phyloP scores from a whole-genome alignment of 2,113 vertebrate genomes.

The Mesoclemmys tuberculata region DNA sequence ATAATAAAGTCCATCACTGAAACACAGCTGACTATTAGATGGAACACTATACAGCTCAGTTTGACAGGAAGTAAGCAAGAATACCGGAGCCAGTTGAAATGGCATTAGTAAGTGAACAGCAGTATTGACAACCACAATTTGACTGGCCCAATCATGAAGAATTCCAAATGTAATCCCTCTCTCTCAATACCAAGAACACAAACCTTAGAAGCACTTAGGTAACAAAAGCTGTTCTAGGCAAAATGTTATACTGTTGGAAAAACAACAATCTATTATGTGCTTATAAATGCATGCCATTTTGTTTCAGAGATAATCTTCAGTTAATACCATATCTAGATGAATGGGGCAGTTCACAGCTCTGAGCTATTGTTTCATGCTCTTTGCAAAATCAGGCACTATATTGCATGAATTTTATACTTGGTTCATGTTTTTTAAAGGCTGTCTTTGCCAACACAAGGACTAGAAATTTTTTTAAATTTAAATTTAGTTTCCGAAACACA shows the following conservation, averaged over 20 bases:
- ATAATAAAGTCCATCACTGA: background rate
- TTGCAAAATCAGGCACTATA: background rate
- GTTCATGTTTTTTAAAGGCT: background rate
- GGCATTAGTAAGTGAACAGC: background rate
- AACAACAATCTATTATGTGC: background rate
- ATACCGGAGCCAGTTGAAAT: background rate
- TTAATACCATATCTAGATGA: background rate
- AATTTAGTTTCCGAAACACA: background rate
- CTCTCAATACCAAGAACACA: background rate
- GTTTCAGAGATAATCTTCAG: background rate
- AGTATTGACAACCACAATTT: background rate
- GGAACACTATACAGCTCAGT: background rate
- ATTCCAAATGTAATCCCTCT: background rate
- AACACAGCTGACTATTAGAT: background rate
- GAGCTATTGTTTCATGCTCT: background rate
- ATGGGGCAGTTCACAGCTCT: background rate
- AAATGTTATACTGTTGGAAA: background rate
- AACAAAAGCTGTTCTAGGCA: background rate
- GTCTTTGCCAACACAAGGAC: background rate
- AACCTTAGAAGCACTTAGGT: background rate
- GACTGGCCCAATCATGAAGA: background rate
- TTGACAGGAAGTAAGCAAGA: background rate
- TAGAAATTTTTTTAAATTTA: background rate
- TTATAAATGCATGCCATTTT: background rate
- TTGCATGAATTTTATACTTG: background rate